phyloP scores from a whole-genome alignment of 2,888 invertebrate genomes.

The Drosophila colorata region DNA sequence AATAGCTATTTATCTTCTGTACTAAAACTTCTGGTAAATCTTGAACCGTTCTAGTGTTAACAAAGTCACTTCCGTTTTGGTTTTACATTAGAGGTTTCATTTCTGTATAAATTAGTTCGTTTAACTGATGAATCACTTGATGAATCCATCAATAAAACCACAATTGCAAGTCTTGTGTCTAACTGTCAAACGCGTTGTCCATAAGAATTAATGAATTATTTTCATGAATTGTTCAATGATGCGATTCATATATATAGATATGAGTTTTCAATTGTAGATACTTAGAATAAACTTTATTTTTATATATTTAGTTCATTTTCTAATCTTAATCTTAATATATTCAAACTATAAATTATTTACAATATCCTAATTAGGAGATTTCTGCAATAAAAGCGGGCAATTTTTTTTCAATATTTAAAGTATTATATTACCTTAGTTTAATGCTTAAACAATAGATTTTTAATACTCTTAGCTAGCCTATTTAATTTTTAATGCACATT shows the following conservation, averaged over 20 bases:
- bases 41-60: too few species aligned
- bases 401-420: too few species aligned
- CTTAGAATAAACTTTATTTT: background rate
- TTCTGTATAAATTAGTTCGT: background rate
- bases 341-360: too few species aligned
- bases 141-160: background rate
- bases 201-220: background rate
- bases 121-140: background rate
- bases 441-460: background rate
- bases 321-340: too few species aligned
- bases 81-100: background rate
- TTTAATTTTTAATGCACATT: background rate
- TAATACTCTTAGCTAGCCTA: background rate
- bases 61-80: background rate
- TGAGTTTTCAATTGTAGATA: background rate
- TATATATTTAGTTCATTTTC: too few species aligned
- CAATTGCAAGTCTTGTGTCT: background rate
- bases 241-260: background rate
- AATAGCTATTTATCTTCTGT: too few species aligned
- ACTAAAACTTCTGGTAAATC: too few species aligned
- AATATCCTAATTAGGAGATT: too few species aligned
- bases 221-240: background rate
- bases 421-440: background rate
- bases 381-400: too few species aligned
- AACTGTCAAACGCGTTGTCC: too few species aligned